phyloP scores from a whole-genome alignment of 1,140 invertebrate species.

The Musca domestica region DNA sequence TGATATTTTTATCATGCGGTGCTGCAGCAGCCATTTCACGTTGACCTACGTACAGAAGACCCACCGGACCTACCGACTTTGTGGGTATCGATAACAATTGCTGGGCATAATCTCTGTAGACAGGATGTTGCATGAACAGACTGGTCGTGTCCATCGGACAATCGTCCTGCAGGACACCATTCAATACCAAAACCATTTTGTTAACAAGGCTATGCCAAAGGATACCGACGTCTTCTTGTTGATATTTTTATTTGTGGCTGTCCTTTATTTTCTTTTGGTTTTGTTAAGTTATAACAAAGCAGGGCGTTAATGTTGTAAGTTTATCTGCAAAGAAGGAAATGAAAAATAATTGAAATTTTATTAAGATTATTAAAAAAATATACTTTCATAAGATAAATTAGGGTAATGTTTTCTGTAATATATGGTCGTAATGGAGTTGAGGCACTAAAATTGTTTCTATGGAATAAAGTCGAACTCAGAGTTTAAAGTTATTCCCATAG shows the following conservation, averaged over 20 bases:
- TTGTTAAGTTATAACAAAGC: background rate
- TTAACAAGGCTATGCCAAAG: background rate
- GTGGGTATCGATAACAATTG: slow-evolving; percentile 71
- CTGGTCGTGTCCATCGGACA: slow-evolving; percentile 76
- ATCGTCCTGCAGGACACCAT: slow-evolving; percentile 82
- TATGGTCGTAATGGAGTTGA: too few species aligned
- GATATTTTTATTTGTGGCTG: background rate
- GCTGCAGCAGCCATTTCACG: slow-evolving; percentile 86
- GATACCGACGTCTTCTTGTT: slow-evolving; percentile 37
- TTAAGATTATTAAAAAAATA: too few species aligned
- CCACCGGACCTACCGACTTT: slow-evolving; percentile 69
- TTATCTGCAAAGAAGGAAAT: background rate
- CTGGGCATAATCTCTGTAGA: slow-evolving; percentile 79
- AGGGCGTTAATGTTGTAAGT: background rate
- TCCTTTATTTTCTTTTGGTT: slow-evolving; percentile 3
- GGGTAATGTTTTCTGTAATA: too few species aligned
- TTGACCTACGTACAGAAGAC: slow-evolving; percentile 85
- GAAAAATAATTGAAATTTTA: background rate
- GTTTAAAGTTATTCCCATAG: background rate
- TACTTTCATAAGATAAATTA: too few species aligned
- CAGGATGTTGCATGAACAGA: slow-evolving; percentile 75
- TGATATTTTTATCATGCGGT: slow-evolving; percentile 88
- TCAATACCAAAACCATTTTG: slow-evolving; percentile 81
- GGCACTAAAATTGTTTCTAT: too few species aligned
- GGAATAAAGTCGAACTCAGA: too few species aligned